Conservation (phyloP, 2,797 vertebrate species). For the Euthynnus affinis region DNA sequence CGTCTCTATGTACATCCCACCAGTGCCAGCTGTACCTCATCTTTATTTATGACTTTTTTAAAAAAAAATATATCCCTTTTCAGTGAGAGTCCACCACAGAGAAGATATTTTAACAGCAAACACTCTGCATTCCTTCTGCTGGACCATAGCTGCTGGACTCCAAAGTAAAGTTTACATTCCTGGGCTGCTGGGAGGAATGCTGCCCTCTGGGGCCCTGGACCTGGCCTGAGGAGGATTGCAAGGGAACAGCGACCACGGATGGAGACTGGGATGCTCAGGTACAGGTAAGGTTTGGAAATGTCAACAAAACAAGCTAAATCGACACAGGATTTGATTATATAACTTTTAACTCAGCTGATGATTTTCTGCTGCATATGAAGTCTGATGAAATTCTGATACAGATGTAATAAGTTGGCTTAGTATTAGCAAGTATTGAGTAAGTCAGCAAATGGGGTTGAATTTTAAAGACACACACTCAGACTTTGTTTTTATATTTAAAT, state of each 20-base stretch:
- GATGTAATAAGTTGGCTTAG: neutral
- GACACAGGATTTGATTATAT: neutral
- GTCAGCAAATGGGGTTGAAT: neutral
- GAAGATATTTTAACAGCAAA: conserved; percentile 73
- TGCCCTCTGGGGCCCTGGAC: conserved; percentile 61
- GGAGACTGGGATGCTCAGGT: conserved; percentile 37
- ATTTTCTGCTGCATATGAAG: neutral
- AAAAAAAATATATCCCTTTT: conserved; percentile 66
- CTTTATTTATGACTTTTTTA: conserved; percentile 81
- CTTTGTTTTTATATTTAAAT: neutral
- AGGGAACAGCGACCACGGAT: conserved; percentile 20
- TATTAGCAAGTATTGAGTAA: neutral
- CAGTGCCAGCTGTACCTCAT: conserved; percentile 77
- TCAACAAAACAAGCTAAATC: conserved; percentile 24
- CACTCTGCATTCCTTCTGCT: conserved; percentile 73
- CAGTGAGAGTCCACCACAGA: conserved; percentile 65
- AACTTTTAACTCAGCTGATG: neutral
- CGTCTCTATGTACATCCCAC: conserved; percentile 35
- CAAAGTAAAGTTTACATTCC: conserved; percentile 89
- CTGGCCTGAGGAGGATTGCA: conserved; percentile 35
- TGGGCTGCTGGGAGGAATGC: conserved; percentile 69
- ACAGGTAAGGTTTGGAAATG: conserved; percentile 2
- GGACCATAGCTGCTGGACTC: conserved; percentile 62
- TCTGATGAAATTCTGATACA: neutral
- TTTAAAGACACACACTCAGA: neutral